Percentiles rank a stretch among this genome's conserved stretches.
phyloP scores from a whole-genome alignment of 2,797 vertebrate genomes.

The Ciconia nigra region DNA sequence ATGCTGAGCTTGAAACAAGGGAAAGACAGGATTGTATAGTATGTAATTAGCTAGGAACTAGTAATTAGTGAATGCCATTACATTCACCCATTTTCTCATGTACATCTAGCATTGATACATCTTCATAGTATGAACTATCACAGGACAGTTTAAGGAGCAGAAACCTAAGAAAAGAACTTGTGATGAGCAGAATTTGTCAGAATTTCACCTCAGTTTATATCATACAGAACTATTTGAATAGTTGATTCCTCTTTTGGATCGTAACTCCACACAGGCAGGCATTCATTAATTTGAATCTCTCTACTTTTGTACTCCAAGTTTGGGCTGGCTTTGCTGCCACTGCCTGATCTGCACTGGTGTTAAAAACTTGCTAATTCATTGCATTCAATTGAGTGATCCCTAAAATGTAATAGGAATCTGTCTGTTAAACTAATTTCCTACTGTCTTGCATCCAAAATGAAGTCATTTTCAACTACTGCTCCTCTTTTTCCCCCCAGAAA shows the following conservation, averaged over 20 bases:
- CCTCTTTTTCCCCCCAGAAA: not conserved
- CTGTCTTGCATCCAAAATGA: not conserved
- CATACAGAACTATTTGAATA: not conserved
- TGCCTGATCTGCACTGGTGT: not conserved
- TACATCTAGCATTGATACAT: not conserved
- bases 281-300: not conserved
- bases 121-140: not conserved
- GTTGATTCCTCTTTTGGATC: not conserved
- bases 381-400: not conserved
- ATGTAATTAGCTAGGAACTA: not conserved
- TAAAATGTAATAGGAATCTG: not conserved
- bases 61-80: not conserved
- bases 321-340: not conserved
- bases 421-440: constrained; percentile 7
- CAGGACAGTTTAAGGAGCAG: not conserved
- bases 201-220: constrained; percentile 6
- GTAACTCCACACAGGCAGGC: not conserved
- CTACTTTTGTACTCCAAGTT: not conserved
- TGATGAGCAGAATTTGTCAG: not conserved
- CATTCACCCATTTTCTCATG: not conserved
- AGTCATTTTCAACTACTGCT: not conserved
- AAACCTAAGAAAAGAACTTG: not conserved
- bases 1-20: not conserved
- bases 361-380: not conserved
- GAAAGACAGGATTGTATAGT: not conserved